Evolutionary conservation across 2,113 vertebrate species (phyloP), one percentile per base, ranked within the genome.

Genomic region (Vulpes ferrilata): DNA sequence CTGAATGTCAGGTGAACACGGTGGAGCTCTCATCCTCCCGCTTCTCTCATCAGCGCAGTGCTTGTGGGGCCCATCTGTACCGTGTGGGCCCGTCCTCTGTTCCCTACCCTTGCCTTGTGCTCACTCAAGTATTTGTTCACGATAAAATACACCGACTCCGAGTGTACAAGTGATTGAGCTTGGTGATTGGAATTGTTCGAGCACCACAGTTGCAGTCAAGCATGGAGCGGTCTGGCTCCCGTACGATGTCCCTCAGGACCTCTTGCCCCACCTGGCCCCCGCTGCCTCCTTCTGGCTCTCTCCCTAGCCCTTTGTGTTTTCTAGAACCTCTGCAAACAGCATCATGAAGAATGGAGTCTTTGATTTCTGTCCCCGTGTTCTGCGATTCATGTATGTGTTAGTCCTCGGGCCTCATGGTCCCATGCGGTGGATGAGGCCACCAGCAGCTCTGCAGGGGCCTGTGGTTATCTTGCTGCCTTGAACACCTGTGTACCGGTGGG

Each of bases 91-190:
- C 0, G 57, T 0, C 43, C 38, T 51, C 59, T 43, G 15, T 23
- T 22, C 12, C 20, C 7, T 23, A 25, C 20, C 32, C 25, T 1
- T 17, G 20, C 17, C 32, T 10, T 1, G 27, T 65, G 48, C 22
- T 22, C 30, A 15, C 7, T 0, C 1, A 3, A 10, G 23, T 1
- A 69, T 85, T 20, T 38, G 9, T 11, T 11, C 2, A 0, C 3
- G 1, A 1, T 7, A 2, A 1, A 19, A 27, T 0, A 35, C 6
- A 10, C 83, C 13, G 0, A 0, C 20, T 11, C 19, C 15, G 1
- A 59, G 35, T 0, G 2, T 3, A 35, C 69, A 22, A 69, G 69
- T 20, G 71, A 3, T 2, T 2, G 35, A 13, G 22, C 7, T 3
- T 25, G 74, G 30, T 20, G 11, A 1, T 2, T 7, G 73, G 9